These are phyloP conservation scores for Cynaeus angustus DNA, from an alignment of 2,888 invertebrate species.

Conservation along the genomic window DNA sequence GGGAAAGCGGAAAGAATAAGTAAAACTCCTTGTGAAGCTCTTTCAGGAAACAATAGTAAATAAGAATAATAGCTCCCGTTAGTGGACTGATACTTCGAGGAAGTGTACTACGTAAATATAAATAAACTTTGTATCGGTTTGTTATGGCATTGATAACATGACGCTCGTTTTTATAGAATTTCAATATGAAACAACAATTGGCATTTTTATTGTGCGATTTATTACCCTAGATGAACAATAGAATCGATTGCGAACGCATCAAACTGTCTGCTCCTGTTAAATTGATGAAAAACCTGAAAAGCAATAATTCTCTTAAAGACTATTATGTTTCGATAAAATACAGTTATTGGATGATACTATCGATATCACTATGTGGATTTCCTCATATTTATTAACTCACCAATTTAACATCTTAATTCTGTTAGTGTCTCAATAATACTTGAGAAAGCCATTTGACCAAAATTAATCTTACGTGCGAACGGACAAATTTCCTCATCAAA, in stretches of 20 bases:
- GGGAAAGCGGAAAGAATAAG: slow-evolving; percentile 32
- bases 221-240: slow-evolving; percentile 35
- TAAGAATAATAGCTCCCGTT: slow-evolving; percentile 33
- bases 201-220: slow-evolving; percentile 34
- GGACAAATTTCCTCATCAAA: slow-evolving; percentile 63
- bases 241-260: slow-evolving; percentile 28
- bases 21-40: slow-evolving; percentile 30
- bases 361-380: background rate
- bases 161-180: slow-evolving; percentile 25
- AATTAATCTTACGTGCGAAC: slow-evolving; percentile 64
- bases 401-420: slow-evolving; percentile 57
- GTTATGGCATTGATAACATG: slow-evolving; percentile 12
- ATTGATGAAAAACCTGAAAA: slow-evolving; percentile 24
- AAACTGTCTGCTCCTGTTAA: slow-evolving; percentile 22
- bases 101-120: slow-evolving; percentile 21
- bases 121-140: slow-evolving; percentile 11
- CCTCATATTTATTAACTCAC: slow-evolving; percentile 46
- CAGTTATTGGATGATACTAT: background rate
- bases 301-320: slow-evolving; percentile 9
- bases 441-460: slow-evolving; percentile 60
- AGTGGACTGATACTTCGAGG: slow-evolving; percentile 12
- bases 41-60: slow-evolving; percentile 30
- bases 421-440: slow-evolving; percentile 60
- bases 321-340: background rate
- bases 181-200: slow-evolving; percentile 28